These are phyloP conservation scores for Pachliopta kotzebuea DNA, from an alignment of 2,888 invertebrate species.

Conservation along the genomic window DNA sequence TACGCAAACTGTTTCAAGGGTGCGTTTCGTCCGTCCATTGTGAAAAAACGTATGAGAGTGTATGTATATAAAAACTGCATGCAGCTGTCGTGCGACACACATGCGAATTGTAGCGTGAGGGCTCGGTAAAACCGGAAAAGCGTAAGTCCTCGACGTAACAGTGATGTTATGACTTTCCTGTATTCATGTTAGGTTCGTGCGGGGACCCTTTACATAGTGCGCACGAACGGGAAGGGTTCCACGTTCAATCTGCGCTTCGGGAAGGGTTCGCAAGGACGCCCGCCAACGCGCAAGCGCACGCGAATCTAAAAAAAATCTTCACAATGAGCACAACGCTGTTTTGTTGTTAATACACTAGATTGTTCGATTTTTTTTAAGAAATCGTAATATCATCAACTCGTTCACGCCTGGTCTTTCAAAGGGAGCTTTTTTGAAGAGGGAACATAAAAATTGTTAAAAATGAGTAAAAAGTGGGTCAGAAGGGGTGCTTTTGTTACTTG, in stretches of 20 bases:
- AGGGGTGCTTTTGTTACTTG: conserved; percentile 78
- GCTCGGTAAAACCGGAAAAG: conserved; percentile 41
- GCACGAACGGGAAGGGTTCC: conserved; percentile 66
- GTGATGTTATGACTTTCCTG: conserved; percentile 46
- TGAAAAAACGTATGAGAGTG: conserved; percentile 76
- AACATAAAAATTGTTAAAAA: conserved; percentile 74
- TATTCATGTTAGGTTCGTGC: conserved; percentile 39
- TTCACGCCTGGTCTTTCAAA: conserved; percentile 80
- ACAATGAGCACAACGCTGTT: conserved; percentile 75
- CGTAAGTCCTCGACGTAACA: conserved; percentile 44
- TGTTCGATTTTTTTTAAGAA: conserved; percentile 78
- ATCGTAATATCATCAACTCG: conserved; percentile 81
- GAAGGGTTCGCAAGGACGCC: conserved; percentile 76
- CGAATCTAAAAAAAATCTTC: conserved; percentile 72
- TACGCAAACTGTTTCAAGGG: conserved; percentile 82
- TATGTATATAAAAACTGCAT: conserved; percentile 72
- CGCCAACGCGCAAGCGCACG: conserved; percentile 80
- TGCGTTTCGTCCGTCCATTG: conserved; percentile 70
- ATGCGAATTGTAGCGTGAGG: conserved; percentile 73
- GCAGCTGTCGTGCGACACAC: conserved; percentile 78
- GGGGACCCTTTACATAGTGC: conserved; percentile 60
- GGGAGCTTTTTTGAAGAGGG: conserved; percentile 72
- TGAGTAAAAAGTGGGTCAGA: conserved; percentile 80
- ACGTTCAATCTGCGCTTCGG: conserved; percentile 65
- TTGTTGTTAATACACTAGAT: conserved; percentile 78